Evolutionary conservation across 2,888 invertebrate species (phyloP).

Genomic region (Oscheius sp.): DNA sequence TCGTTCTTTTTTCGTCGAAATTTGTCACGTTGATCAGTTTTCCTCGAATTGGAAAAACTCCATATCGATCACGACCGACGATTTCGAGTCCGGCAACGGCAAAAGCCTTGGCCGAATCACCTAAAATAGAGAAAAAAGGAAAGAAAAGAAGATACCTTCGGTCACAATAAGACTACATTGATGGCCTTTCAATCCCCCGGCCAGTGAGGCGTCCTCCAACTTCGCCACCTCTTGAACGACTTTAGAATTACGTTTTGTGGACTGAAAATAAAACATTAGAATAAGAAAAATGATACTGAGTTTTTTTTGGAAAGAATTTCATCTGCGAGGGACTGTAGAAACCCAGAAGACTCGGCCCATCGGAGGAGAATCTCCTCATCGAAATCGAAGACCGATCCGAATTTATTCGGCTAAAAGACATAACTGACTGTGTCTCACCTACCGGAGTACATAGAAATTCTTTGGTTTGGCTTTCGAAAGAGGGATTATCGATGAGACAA

Average conservation of each 20-base stretch:
- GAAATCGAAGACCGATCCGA: background rate
- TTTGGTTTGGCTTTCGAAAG: conserved; percentile 99
- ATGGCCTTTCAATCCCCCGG: conserved; percentile 35
- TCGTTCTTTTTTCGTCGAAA: too few relatives aligned
- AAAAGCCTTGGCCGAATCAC: conserved; percentile 97
- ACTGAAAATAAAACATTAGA: background rate
- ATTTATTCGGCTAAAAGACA: conserved; percentile 12
- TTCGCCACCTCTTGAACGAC: conserved; percentile 38
- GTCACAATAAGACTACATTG: conserved; percentile 92
- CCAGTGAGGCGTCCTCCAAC: conserved; percentile 53
- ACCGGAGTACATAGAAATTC: conserved; percentile 83
- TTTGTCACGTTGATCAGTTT: conserved; percentile 53
- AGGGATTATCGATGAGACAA: conserved; percentile 95
- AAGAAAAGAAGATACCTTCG: conserved; percentile 75
- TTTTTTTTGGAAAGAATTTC: conserved; percentile 31
- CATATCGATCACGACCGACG: conserved; percentile 48
- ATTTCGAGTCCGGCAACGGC: conserved; percentile 90
- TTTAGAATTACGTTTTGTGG: background rate
- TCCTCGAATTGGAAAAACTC: conserved; percentile 57
- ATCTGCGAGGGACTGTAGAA: conserved; percentile 39
- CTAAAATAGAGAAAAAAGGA: conserved; percentile 71
- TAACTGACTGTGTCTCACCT: background rate
- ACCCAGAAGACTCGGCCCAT: conserved; percentile 39
- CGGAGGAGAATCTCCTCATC: conserved; percentile 12
- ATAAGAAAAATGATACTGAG: background rate